Evolutionary conservation across 2,113 vertebrate species (phyloP).

Genomic region (Beaufortia kweichowensis): DNA sequence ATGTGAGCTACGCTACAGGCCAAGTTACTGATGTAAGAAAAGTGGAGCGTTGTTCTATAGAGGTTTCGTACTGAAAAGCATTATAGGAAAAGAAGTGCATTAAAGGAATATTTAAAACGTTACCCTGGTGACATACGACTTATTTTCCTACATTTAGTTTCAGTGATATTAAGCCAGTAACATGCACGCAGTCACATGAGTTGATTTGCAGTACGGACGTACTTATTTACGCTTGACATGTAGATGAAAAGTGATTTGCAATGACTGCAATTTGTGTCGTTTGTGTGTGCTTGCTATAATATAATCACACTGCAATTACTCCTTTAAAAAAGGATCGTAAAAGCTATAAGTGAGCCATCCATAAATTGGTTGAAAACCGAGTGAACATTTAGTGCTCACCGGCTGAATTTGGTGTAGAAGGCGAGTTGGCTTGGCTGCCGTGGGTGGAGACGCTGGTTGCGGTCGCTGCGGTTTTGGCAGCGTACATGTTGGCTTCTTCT

Average conservation of each 20-base stretch:
- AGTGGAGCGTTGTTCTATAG: not conserved
- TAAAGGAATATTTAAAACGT: not conserved
- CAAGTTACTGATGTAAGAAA: not conserved
- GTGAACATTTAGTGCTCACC: constrained; percentile 74
- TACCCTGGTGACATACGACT: not conserved
- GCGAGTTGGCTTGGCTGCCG: constrained; percentile 98
- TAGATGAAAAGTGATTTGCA: not conserved
- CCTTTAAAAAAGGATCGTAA: too few species aligned
- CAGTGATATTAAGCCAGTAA: not conserved
- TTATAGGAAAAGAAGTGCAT: not conserved
- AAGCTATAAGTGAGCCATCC: too few species aligned
- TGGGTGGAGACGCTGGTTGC: constrained; percentile 96
- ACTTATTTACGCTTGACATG: too few species aligned
- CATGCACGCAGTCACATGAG: not conserved
- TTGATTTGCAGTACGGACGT: not conserved
- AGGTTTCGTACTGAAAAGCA: not conserved
- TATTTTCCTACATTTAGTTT: not conserved
- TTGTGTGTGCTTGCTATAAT: not conserved
- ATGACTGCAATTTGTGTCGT: not conserved
- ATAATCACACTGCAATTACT: too few species aligned
- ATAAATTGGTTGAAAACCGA: too few species aligned
- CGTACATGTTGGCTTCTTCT: constrained; percentile 99
- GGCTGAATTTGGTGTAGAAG: constrained; percentile 97
- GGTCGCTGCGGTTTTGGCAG: constrained; percentile 94
- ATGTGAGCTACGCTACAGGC: not conserved